Percentiles rank a stretch among this genome's conserved stretches.
These are phyloP conservation scores for Mustelus asterias DNA, from an alignment of 2,113 vertebrate species.

Conservation along the genomic window DNA sequence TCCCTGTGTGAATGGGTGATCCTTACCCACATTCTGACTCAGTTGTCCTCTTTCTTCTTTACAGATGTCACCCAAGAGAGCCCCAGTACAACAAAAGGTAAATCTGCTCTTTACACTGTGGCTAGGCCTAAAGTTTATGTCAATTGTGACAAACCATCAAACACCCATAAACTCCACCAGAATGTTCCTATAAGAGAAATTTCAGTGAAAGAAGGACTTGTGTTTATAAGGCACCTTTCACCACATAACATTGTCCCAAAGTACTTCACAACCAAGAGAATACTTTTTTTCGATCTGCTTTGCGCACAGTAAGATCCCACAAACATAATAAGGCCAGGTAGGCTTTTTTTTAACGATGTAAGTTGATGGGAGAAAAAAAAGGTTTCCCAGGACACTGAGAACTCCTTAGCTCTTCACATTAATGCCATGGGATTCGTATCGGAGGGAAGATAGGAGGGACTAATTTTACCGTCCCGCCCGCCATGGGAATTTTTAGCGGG, in stretches of 20 bases:
- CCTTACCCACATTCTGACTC: background rate
- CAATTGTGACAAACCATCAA: background rate
- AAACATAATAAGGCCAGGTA: too few relatives aligned
- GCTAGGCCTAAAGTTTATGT: background rate
- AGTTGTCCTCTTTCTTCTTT: conserved; percentile 39
- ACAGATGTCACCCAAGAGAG: conserved; percentile 69
- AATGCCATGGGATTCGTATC: too few relatives aligned
- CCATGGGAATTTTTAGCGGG: too few relatives aligned
- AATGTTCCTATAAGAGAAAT: background rate
- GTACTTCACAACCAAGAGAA: background rate
- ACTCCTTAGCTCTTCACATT: background rate
- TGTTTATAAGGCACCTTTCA: background rate
- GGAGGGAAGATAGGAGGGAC: background rate
- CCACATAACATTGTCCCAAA: too few relatives aligned
- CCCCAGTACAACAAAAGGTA: conserved; percentile 70
- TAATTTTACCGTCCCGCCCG: too few relatives aligned
- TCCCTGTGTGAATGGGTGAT: background rate
- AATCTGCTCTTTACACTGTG: conserved; percentile 38
- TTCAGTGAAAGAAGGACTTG: background rate
- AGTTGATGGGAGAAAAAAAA: background rate
- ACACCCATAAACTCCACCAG: background rate
- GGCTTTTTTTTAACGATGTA: background rate
- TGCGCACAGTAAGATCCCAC: background rate
- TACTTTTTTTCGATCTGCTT: background rate
- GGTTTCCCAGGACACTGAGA: background rate